Percentiles rank a stretch among this genome's conserved stretches.
These are phyloP conservation scores for Schizothorax lantsangensis DNA, from an alignment of 2,797 vertebrate species.

Conservation along the genomic window DNA sequence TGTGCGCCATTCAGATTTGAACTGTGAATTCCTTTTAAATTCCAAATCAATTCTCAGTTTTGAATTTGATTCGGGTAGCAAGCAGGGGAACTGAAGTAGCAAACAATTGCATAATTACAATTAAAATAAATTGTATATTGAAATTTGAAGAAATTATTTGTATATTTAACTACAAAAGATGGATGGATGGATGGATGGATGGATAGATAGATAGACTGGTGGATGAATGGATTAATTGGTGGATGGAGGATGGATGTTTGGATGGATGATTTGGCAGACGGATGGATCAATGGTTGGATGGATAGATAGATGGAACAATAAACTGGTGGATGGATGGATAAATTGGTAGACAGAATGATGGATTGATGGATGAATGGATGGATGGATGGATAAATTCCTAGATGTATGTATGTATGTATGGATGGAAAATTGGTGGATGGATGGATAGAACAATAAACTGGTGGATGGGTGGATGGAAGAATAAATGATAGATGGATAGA, in stretches of 20 bases:
- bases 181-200: not conserved
- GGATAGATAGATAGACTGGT: not conserved
- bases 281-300: not conserved
- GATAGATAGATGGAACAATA: not conserved
- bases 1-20: not conserved
- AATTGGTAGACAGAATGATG: not conserved
- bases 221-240: not conserved
- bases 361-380: not conserved
- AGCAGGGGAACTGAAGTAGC: not conserved
- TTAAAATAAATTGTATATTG: not conserved
- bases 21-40: not conserved
- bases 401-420: not conserved
- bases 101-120: not conserved
- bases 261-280: not conserved
- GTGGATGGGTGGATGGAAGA: not conserved
- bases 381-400: not conserved
- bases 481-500: not conserved
- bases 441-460: not conserved
- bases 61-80: not conserved
- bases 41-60: not conserved
- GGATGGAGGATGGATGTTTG: not conserved
- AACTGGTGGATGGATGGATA: not conserved
- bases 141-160: not conserved
- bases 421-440: not conserved
- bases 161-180: not conserved